Conservation (phyloP, 1,140 invertebrate species). For the Triops cancriformis region DNA sequence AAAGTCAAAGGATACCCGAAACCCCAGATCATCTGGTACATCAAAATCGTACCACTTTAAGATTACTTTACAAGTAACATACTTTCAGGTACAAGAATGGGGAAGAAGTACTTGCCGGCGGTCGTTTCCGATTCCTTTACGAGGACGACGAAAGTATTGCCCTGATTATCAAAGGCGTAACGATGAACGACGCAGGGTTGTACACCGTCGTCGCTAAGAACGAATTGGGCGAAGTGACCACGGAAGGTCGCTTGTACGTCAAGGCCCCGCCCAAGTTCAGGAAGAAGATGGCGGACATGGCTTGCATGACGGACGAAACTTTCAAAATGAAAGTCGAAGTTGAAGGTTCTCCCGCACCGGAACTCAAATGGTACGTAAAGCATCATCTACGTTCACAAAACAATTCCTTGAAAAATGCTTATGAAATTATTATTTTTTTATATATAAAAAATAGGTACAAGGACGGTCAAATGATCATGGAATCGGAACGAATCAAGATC, state of each 20-base stretch:
- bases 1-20: conserved; percentile 83
- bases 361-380: conserved; percentile 55
- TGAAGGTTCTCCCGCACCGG: conserved; percentile 71
- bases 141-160: conserved; percentile 87
- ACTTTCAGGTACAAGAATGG: conserved; percentile 62
- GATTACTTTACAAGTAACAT: conserved; percentile 21
- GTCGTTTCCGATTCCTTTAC: conserved; percentile 76
- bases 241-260: conserved; percentile 63
- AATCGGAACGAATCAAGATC: conserved; percentile 59
- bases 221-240: conserved; percentile 72
- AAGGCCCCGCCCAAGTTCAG: conserved; percentile 70
- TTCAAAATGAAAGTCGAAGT: conserved; percentile 66
- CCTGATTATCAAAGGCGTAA: conserved; percentile 80
- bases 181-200: conserved; percentile 67
- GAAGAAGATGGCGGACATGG: conserved; percentile 64
- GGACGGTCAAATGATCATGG: conserved; percentile 64
- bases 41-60: neutral
- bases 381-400: conserved; percentile 8
- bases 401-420: too few species aligned
- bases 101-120: conserved; percentile 66
- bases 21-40: conserved; percentile 73
- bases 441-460: conserved; percentile 64
- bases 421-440: conserved; percentile 2
- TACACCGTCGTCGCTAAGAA: conserved; percentile 79
- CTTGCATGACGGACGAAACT: conserved; percentile 55